Percentiles rank a stretch among this genome's conserved stretches.
phyloP scores from a whole-genome alignment of 2,797 vertebrate genomes.

The Acanthurus lineatus region DNA sequence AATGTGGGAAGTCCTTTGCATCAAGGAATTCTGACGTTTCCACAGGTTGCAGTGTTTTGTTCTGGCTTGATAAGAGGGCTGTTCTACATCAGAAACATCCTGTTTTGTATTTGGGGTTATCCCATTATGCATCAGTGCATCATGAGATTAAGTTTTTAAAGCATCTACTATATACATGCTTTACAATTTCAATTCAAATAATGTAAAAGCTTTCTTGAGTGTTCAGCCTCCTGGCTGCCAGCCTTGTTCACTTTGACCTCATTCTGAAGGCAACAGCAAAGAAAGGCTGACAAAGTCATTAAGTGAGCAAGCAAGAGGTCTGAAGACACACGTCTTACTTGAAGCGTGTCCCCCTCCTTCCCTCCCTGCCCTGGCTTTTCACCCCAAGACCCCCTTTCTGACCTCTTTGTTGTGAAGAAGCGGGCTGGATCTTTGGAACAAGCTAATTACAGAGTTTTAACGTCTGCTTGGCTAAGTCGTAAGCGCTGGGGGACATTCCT shows the following conservation, averaged over 20 bases:
- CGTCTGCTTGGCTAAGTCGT: constrained; percentile 76
- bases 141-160: constrained; percentile 11
- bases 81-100: constrained; percentile 37
- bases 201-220: constrained; percentile 16
- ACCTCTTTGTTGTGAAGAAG: constrained; percentile 78
- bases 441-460: constrained; percentile 86
- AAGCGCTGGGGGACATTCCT: constrained; percentile 76
- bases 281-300: constrained; percentile 71
- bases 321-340: constrained; percentile 69
- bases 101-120: constrained; percentile 7
- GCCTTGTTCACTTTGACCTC: constrained; percentile 48
- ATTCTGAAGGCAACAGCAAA: constrained; percentile 34
- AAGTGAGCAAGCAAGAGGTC: constrained; percentile 78
- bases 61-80: constrained; percentile 29
- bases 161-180: no score
- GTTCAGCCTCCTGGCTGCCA: background rate
- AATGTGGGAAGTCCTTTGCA: constrained; percentile 39
- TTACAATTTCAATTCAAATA: constrained; percentile 10
- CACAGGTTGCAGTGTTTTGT: constrained; percentile 33
- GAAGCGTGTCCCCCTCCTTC: constrained; percentile 56
- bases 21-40: constrained; percentile 32
- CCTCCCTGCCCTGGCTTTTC: constrained; percentile 69
- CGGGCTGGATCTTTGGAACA: constrained; percentile 71
- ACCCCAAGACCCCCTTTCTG: constrained; percentile 72
- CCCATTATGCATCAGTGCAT: constrained; percentile 6